A percentile compares a stretch with the other conserved stretches of the same genome.
These are phyloP conservation scores for Pteronotus mesoamericanus DNA, from an alignment of 2,797 vertebrate genomes.

Conservation along the genomic window DNA sequence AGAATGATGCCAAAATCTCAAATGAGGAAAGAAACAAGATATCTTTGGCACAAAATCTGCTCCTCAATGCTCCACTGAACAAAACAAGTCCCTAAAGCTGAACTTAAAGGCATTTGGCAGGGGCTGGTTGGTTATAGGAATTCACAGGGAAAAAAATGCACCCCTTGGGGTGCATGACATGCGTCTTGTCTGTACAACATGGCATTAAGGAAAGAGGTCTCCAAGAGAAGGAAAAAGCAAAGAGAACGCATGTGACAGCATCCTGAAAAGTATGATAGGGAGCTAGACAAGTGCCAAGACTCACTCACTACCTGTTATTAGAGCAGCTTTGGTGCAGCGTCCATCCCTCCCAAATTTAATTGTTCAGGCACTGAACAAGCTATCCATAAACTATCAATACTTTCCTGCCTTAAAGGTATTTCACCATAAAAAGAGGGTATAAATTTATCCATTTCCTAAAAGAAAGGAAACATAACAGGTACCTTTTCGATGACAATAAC, in stretches of 20 bases:
- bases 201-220: conserved; percentile 45
- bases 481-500: neutral
- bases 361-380: neutral
- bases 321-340: neutral
- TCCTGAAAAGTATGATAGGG: neutral
- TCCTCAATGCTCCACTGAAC: conserved; percentile 25
- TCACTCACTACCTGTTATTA: neutral
- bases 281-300: neutral
- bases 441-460: conserved; percentile 30
- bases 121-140: conserved; percentile 51
- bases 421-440: conserved; percentile 9
- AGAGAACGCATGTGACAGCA: neutral
- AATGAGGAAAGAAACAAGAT: neutral
- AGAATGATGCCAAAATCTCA: conserved; percentile 42
- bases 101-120: conserved; percentile 60
- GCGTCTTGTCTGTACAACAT: conserved; percentile 34
- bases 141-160: neutral
- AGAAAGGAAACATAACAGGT: neutral
- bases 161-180: conserved; percentile 20
- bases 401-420: conserved; percentile 50
- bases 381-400: conserved; percentile 53
- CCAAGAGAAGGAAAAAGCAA: neutral
- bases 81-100: conserved; percentile 51
- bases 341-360: conserved; percentile 20
- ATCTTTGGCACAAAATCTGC: conserved; percentile 41